Evolutionary conservation across 2,113 vertebrate species (phyloP).

Genomic region (Melanotaenia duboulayi): DNA sequence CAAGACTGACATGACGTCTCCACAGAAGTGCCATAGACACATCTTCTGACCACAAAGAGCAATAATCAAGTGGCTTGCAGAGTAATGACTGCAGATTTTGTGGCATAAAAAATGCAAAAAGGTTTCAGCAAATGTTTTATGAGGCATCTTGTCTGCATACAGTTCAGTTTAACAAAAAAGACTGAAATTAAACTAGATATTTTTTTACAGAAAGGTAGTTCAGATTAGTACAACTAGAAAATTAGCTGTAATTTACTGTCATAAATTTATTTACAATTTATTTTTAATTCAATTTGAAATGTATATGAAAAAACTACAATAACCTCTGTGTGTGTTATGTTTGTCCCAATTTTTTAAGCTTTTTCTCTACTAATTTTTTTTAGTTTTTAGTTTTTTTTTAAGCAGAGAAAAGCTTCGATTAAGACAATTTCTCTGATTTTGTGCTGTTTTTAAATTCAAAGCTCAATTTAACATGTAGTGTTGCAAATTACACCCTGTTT

Average conservation of each 20-base stretch:
- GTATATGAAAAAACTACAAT: background rate
- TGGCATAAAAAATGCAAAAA: no score
- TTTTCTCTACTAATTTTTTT: slow-evolving; percentile 20
- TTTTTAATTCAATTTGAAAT: no score
- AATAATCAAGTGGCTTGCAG: no score
- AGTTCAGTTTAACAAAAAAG: background rate
- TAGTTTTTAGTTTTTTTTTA: background rate
- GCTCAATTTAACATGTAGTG: slow-evolving; percentile 33
- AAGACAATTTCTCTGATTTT: slow-evolving; percentile 35
- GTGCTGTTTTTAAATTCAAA: slow-evolving; percentile 28
- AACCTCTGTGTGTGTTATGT: slow-evolving; percentile 4
- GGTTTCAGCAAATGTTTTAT: background rate
- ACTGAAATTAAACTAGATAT: no score
- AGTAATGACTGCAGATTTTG: no score
- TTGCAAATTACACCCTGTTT: slow-evolving; percentile 58
- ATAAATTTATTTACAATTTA: no score
- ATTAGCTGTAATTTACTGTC: no score
- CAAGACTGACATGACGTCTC: background rate
- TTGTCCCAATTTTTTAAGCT: slow-evolving; percentile 8
- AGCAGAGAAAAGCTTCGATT: slow-evolving; percentile 13
- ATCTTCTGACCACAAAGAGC: no score
- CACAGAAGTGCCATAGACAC: no score
- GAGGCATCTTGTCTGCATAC: slow-evolving; percentile 1
- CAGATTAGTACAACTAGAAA: no score
- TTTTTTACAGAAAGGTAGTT: no score